phyloP scores from a whole-genome alignment of 2,797 vertebrate species.

The Hybognathus amarus region DNA sequence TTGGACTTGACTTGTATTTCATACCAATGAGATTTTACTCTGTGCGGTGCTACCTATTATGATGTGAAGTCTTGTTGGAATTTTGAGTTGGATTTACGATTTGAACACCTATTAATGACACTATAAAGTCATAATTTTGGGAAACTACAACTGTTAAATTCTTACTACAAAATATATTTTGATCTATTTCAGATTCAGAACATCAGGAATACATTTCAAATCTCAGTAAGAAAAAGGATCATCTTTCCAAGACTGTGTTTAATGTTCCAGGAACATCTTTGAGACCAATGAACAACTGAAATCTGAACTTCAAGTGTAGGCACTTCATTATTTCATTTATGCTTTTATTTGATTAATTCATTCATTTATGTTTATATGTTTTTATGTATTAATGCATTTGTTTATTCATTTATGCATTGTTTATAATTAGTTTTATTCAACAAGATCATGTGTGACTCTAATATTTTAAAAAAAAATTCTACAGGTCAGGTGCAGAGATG shows the following conservation, averaged over 20 bases:
- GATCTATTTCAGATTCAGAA: conserved; percentile 77
- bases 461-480: too few relatives aligned
- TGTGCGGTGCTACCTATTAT: background rate
- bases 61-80: background rate
- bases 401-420: background rate
- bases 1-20: background rate
- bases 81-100: background rate
- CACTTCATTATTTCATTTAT: background rate
- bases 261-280: conserved; percentile 70
- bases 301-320: conserved; percentile 80
- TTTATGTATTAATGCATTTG: background rate
- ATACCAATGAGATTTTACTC: background rate
- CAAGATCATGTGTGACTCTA: background rate
- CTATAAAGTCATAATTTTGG: background rate
- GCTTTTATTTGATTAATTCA: background rate
- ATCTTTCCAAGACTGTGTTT: conserved; percentile 74
- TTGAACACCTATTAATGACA: background rate
- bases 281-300: conserved; percentile 69
- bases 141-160: background rate
- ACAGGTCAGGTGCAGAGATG: conserved; percentile 74
- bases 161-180: background rate
- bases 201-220: conserved; percentile 81
- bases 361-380: background rate
- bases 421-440: background rate
- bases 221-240: conserved; percentile 82